Percentiles rank a stretch among this genome's conserved stretches.
phyloP scores from a whole-genome alignment of 2,797 vertebrate genomes.

The Pachyuromys duprasi region DNA sequence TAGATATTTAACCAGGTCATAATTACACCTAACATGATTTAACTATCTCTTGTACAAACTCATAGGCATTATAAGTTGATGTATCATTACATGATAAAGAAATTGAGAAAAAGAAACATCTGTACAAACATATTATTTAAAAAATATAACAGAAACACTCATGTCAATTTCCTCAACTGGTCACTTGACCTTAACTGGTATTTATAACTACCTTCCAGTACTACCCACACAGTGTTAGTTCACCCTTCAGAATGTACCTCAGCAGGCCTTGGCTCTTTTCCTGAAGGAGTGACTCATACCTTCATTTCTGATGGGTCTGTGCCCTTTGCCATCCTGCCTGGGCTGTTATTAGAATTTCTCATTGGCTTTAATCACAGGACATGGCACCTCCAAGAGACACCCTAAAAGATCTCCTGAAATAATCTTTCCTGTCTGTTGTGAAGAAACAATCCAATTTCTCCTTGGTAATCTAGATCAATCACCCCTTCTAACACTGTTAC shows the following conservation, averaged over 20 bases:
- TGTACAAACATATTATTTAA: neutral
- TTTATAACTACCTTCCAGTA: neutral
- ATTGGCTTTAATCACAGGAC: neutral
- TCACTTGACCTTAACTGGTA: neutral
- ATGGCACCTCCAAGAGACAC: neutral
- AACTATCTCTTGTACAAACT: neutral
- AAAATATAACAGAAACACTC: neutral
- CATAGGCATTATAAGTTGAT: neutral
- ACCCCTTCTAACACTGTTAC: neutral
- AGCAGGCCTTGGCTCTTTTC: neutral
- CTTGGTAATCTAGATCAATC: neutral
- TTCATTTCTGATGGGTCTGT: neutral
- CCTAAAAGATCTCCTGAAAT: neutral
- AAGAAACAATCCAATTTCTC: neutral
- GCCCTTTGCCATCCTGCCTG: neutral
- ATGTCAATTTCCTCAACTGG: neutral
- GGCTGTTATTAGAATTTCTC: neutral
- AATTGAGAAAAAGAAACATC: neutral
- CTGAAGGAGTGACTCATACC: neutral
- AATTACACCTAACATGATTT: neutral
- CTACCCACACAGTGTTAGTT: neutral
- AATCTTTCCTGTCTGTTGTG: neutral
- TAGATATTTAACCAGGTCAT: neutral
- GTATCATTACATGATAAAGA: neutral
- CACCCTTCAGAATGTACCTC: neutral